Conservation (phyloP, 2,797 vertebrate genomes). For the Sternarchorhynchus goeldii region DNA sequence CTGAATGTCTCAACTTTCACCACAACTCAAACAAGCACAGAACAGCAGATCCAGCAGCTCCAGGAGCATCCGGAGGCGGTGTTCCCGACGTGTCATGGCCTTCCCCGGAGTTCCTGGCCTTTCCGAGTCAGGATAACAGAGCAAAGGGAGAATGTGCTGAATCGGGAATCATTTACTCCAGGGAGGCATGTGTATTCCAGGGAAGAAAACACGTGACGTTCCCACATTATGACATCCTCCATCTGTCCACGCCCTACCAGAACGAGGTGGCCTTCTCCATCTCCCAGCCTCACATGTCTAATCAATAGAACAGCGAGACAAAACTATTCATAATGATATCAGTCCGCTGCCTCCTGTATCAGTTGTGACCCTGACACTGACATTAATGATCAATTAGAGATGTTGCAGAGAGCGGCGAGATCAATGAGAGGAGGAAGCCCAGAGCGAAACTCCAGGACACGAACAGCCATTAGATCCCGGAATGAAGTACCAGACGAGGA, state of each 20-base stretch:
- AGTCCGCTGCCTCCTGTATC: constrained; percentile 59
- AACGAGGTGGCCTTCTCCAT: background rate
- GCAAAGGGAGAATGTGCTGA: no score
- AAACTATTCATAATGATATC: constrained; percentile 59
- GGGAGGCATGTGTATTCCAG: no score
- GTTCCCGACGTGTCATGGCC: no score
- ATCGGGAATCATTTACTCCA: no score
- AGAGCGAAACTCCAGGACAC: background rate
- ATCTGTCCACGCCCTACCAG: background rate
- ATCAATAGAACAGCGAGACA: constrained; percentile 61
- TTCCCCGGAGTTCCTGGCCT: no score
- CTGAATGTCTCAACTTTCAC: no score
- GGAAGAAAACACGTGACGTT: background rate
- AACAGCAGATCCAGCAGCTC: no score
- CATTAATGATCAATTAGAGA: constrained; percentile 62
- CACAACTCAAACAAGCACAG: no score
- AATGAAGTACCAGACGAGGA: constrained; percentile 13
- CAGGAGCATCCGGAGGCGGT: no score
- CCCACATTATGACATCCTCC: background rate
- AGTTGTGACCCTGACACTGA: constrained; percentile 52
- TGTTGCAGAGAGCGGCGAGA: constrained; percentile 47
- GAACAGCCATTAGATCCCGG: constrained; percentile 22
- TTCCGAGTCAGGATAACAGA: no score
- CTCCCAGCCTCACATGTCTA: constrained; percentile 10
- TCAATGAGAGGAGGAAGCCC: constrained; percentile 45